Evolutionary conservation across 2,113 vertebrate genomes (phyloP), one percentile per base, ranked within the genome.

Genomic region (Xenotilapia leptura): DNA sequence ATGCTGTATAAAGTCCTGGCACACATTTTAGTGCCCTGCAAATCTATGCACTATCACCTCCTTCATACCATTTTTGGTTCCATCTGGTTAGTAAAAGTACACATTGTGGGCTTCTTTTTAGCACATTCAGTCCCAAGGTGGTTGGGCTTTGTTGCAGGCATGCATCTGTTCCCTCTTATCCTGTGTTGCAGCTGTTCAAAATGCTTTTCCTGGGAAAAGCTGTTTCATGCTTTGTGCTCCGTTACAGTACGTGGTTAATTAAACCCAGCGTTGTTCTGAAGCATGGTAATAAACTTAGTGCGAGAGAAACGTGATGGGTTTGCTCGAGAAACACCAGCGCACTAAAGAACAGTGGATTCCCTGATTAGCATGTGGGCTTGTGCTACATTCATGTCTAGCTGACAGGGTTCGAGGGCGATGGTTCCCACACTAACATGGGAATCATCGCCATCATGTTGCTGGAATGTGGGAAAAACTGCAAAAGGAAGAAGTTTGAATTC

Each of bases 41-140:
- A 93, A 96, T 90, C 96, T 96, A 97, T 97, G 96, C 96, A 97
- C 94, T 92, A 81, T 88, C 90, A 92, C 89, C 86, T 86, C 73
- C 83, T 90, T 84, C 68, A 83, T 75, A 6, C 26, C 80, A 47
- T 80, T 81, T 88, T 92, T 55, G 31, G 75, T 93, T 94, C 51
- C 75, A 84, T 94, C 75, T 87, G 92, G 88, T 92, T 88, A 79
- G 86, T 81, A 86, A 91, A 89, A 91, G 54, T 81, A 51, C 54
- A 82, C 68, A 28, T 68, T 68, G 65, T 73, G 28, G 28, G 7
- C 87, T 92, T 85, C 13, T 70, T 87, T 88, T 83, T 73, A 81
- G 80, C 84, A 85, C 83, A 60, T 86, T 87, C 55, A 83, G 83
- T 86, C 55, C 26, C 26, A 26, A 80, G 82, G 80, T 90, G 85